These are phyloP conservation scores for Azemiops feae DNA, from an alignment of 2,113 vertebrate species.

Conservation along the genomic window DNA sequence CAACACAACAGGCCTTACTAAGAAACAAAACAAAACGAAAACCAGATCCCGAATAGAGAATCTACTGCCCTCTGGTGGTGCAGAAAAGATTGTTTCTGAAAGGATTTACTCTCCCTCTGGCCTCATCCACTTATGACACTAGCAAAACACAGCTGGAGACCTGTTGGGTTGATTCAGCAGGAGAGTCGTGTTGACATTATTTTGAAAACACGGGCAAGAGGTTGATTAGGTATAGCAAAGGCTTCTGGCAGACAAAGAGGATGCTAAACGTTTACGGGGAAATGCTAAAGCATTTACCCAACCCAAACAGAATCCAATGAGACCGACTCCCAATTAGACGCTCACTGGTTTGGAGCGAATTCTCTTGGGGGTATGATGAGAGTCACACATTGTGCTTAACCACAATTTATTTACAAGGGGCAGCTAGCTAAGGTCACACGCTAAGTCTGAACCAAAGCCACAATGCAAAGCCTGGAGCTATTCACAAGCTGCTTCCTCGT, in stretches of 20 bases:
- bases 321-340: not conserved
- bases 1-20: not conserved
- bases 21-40: not conserved
- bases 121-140: not conserved
- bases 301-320: not conserved
- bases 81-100: not conserved
- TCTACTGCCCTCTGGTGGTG: not conserved
- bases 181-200: not conserved
- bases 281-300: not conserved
- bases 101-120: not conserved
- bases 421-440: not conserved
- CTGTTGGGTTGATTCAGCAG: not conserved
- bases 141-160: not conserved
- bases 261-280: not conserved
- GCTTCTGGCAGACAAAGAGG: not conserved
- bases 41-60: not conserved
- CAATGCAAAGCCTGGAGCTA: not conserved
- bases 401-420: not conserved
- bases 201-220: not conserved
- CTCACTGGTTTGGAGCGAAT: not conserved
- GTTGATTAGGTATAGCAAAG: not conserved
- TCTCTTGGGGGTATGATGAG: not conserved
- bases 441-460: not conserved
- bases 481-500: not conserved
- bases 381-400: not conserved